Base-by-base conservation (phyloP, 1,140 invertebrate genomes). In the Eueides isabella region DNA sequence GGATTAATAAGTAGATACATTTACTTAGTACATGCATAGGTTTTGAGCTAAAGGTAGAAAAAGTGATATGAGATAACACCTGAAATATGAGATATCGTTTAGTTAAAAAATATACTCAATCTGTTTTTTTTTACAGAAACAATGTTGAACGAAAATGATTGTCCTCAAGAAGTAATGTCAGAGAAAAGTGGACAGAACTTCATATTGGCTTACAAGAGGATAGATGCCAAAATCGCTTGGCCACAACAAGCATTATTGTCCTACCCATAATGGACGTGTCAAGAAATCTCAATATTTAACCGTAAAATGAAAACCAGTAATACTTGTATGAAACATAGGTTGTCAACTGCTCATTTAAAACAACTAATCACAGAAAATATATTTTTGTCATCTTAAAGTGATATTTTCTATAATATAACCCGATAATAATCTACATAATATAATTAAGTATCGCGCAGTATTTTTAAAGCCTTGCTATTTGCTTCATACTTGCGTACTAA, bases 161-260 rank as follows among this genome's bases (percentile, higher is more conserved):
- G 97, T 84, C 98, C 98, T n/a, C 97, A 98, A 93, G 96, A 97
- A 81, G 94, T 98, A 5, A 96, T 96, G 78, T 94, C 96, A 19
- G 94, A 95, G 55, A 94, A 95, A 70, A 95, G 94, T 76, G 96
- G 96, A 55, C 96, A 96, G 87, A 97, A 98, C 80, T 98, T 97
- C 90, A 96, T 98, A 84, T 96, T 99, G 85, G 98, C 98, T 1
- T 99, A 98, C 93, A 99, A 99, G 93, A 94, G 98, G 62, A 97
- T 97, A 83, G 98, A 98, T 86, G 98, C 98, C 16, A 99, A 99
- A 94, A 99, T 99, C 80, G 98, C 98, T 62, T 99, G 98, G 98
- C 98, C 98, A 5, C 96, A 94, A 71, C 93, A 94, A 71, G 93
- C 93, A 0, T 61, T 94, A 28, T 80, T 90, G 7, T 94, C 93